Percentiles rank a stretch among this genome's conserved stretches.
phyloP scores from a whole-genome alignment of 2,888 invertebrate species.

The Gonocerus acuteangulatus region DNA sequence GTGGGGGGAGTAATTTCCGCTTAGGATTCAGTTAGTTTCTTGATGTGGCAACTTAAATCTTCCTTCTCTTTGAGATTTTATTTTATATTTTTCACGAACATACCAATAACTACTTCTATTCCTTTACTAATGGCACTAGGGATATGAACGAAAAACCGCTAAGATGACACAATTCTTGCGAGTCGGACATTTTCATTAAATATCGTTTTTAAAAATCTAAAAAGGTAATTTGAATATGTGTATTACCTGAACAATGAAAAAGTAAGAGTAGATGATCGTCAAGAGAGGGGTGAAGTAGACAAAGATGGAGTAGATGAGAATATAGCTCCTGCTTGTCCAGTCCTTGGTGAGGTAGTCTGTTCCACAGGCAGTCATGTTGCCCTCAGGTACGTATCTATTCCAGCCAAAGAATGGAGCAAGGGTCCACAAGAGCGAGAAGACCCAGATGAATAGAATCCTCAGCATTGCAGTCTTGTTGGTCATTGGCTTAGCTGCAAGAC shows the following conservation, averaged over 20 bases:
- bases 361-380: conserved; percentile 88
- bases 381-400: conserved; percentile 86
- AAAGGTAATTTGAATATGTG: too few species aligned
- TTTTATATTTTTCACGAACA: too few species aligned
- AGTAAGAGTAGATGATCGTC: conserved; percentile 78
- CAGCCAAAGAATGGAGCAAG: conserved; percentile 79
- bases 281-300: conserved; percentile 69
- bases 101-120: too few species aligned
- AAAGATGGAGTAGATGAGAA: conserved; percentile 68
- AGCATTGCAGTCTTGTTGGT: conserved; percentile 70
- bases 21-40: too few species aligned
- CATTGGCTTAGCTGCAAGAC: conserved; percentile 76
- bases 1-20: too few species aligned
- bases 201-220: too few species aligned
- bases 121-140: too few species aligned
- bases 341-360: conserved; percentile 75
- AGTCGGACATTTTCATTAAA: too few species aligned
- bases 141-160: too few species aligned
- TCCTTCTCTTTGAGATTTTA: too few species aligned
- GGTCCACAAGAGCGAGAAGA: conserved; percentile 69
- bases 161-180: too few species aligned
- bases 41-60: too few species aligned
- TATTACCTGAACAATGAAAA: conserved; percentile 67
- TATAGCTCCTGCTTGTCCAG: conserved; percentile 69
- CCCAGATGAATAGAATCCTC: conserved; percentile 72